phyloP scores from a whole-genome alignment of 2,113 vertebrate genomes.

The Mustela nigripes region DNA sequence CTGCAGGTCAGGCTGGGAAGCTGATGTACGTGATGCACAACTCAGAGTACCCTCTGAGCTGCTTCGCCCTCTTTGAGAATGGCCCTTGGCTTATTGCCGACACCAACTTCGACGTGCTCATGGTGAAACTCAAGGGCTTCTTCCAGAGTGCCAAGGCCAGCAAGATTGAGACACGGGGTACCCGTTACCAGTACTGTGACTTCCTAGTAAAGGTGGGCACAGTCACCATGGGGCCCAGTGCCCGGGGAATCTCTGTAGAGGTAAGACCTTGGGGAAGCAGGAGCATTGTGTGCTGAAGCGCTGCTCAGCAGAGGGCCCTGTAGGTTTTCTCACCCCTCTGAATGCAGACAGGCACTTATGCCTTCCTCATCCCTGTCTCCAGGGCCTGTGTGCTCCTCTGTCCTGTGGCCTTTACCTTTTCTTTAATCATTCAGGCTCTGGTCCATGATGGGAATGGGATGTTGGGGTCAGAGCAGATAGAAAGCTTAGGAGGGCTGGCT shows the following conservation, averaged over 20 bases:
- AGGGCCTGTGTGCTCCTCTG: background rate
- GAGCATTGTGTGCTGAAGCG: background rate
- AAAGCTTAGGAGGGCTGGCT: background rate
- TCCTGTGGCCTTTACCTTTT: background rate
- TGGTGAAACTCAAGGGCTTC: constrained; percentile 98
- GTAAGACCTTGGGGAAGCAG: constrained; percentile 84
- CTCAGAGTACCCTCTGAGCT: constrained; percentile 97
- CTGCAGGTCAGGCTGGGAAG: constrained; percentile 95
- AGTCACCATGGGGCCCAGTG: constrained; percentile 96
- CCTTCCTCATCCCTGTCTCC: background rate
- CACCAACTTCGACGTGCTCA: constrained; percentile 96
- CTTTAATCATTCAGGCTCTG: background rate
- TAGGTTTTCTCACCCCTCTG: background rate
- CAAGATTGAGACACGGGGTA: constrained; percentile 97
- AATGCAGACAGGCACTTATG: background rate
- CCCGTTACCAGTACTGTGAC: constrained; percentile 97
- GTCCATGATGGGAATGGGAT: background rate
- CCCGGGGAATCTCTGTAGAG: constrained; percentile 97
- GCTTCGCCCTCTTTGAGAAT: constrained; percentile 96
- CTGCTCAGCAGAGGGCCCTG: background rate
- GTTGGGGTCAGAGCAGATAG: background rate
- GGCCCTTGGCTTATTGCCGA: constrained; percentile 96
- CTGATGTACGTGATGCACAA: constrained; percentile 99
- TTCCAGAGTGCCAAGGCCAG: constrained; percentile 99
- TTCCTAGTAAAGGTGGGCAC: constrained; percentile 98